Conservation (phyloP, 2,113 vertebrate genomes). For the Phylloscopus trochilus region DNA sequence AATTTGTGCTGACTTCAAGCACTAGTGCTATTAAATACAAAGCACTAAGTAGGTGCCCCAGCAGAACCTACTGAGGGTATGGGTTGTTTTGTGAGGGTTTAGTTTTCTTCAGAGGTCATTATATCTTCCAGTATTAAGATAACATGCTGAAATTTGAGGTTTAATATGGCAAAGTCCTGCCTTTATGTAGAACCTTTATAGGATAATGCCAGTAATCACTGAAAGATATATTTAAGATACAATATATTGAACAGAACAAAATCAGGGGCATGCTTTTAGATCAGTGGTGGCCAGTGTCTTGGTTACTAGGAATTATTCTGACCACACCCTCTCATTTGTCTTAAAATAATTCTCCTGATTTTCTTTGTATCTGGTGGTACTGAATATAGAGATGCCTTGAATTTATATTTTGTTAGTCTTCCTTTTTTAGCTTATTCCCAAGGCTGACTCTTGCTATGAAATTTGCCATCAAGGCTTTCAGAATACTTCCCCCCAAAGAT, state of each 20-base stretch:
- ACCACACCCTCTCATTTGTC: not conserved
- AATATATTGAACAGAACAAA: not conserved
- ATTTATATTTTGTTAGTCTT: not conserved
- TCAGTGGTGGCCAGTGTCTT: not conserved
- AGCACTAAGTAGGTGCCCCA: not conserved
- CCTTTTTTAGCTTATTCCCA: not conserved
- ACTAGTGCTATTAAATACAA: not conserved
- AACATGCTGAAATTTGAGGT: not conserved
- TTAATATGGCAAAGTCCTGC: not conserved
- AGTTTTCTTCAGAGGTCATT: not conserved
- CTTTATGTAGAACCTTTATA: not conserved
- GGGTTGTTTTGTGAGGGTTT: not conserved
- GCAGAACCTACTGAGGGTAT: not conserved
- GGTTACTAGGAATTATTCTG: not conserved
- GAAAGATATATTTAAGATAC: not conserved
- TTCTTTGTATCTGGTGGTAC: not conserved
- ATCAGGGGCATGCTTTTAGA: not conserved
- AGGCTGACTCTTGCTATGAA: not conserved
- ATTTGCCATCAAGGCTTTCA: not conserved
- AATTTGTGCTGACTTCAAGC: not conserved
- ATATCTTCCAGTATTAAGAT: not conserved
- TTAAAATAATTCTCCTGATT: not conserved
- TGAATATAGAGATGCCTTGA: not conserved
- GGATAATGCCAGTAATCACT: not conserved
- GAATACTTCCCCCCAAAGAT: not conserved